A percentile compares a stretch with the other conserved stretches of the same genome.
These are phyloP conservation scores for Synanthedon myopaeformis DNA, from an alignment of 2,888 invertebrate species.

Conservation along the genomic window DNA sequence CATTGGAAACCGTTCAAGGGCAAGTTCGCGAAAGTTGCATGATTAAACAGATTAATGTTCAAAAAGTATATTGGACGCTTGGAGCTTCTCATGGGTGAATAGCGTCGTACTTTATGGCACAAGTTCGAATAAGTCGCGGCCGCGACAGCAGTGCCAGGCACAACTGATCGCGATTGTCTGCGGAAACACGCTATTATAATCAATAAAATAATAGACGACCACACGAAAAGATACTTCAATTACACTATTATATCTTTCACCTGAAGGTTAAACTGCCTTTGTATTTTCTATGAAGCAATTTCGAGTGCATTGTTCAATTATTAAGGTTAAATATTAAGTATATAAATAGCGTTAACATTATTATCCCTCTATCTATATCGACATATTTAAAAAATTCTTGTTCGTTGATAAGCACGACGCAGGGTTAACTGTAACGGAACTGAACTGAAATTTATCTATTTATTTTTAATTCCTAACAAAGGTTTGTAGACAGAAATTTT, in stretches of 20 bases:
- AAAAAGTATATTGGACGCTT: conserved; percentile 43
- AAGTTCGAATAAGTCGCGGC: conserved; percentile 33
- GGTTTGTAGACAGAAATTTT: not conserved
- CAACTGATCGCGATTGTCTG: conserved; percentile 28
- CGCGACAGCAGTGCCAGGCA: conserved; percentile 40
- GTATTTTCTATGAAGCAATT: not conserved
- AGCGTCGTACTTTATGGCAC: conserved; percentile 53
- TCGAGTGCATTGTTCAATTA: too few species aligned
- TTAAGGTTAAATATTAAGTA: too few species aligned
- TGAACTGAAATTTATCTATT: too few species aligned
- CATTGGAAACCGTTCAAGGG: conserved; percentile 46
- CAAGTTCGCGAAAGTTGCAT: conserved; percentile 51
- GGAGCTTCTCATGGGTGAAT: conserved; percentile 49
- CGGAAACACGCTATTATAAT: conserved; percentile 57
- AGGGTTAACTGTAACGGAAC: too few species aligned
- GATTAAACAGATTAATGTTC: conserved; percentile 52
- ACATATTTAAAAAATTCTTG: too few species aligned
- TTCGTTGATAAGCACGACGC: too few species aligned
- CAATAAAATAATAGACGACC: conserved; percentile 29
- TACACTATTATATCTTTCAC: conserved; percentile 13
- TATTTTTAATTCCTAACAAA: too few species aligned
- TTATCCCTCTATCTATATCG: too few species aligned
- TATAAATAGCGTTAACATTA: too few species aligned
- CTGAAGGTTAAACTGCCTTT: conserved; percentile 2
- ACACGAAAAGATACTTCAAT: conserved; percentile 21